These are phyloP conservation scores for Cepaea hortensis DNA, from an alignment of 2,888 invertebrate species.

Conservation along the genomic window DNA sequence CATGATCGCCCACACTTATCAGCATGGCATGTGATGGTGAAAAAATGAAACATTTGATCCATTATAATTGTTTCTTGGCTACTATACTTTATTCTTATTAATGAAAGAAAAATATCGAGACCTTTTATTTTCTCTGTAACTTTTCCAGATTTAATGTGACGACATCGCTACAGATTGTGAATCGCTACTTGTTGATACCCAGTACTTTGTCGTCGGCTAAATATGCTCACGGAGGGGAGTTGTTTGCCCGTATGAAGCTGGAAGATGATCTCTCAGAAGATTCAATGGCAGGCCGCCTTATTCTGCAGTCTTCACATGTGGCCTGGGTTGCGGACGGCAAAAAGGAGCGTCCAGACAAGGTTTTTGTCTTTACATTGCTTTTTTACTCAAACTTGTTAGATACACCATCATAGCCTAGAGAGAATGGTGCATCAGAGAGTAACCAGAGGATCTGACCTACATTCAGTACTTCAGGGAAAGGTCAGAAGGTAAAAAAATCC, in stretches of 20 bases:
- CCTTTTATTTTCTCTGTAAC: background rate
- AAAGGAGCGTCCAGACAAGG: conserved; percentile 56
- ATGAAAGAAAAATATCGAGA: too few relatives aligned
- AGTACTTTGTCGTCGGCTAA: conserved; percentile 82
- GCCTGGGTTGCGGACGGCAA: conserved; percentile 79
- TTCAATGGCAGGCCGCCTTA: conserved; percentile 86
- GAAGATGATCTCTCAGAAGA: conserved; percentile 88
- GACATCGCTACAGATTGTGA: conserved; percentile 81
- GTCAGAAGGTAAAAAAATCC: too few relatives aligned
- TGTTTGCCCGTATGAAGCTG: conserved; percentile 85
- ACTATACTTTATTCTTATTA: too few relatives aligned
- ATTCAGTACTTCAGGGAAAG: too few relatives aligned
- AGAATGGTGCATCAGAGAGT: too few relatives aligned
- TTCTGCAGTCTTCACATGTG: conserved; percentile 85
- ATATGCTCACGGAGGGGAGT: conserved; percentile 85
- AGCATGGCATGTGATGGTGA: too few relatives aligned
- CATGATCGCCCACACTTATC: too few relatives aligned
- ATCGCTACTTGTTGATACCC: conserved; percentile 83
- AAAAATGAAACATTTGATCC: too few relatives aligned
- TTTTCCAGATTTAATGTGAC: conserved; percentile 82
- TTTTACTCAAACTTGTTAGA: too few relatives aligned
- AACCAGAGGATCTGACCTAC: too few relatives aligned
- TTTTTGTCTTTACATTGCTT: conserved; percentile 26
- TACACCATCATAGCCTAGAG: too few relatives aligned
- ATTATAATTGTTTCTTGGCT: too few relatives aligned